phyloP scores from a whole-genome alignment of 2,113 vertebrate species.

The Rhegmatorhina hoffmannsi region DNA sequence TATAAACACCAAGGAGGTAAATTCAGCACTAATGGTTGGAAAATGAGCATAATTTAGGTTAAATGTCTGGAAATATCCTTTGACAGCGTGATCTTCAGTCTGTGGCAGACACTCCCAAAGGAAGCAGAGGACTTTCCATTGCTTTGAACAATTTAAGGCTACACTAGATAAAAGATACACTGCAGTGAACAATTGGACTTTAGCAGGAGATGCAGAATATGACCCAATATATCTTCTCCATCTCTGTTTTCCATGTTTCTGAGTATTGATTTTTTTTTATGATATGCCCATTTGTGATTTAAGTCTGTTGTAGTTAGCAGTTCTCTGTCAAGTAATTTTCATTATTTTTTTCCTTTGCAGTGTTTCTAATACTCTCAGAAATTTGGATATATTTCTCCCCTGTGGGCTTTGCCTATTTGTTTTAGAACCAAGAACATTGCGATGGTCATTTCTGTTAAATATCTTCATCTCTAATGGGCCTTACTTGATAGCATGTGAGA shows the following conservation, averaged over 20 bases:
- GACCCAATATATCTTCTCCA: conserved; percentile 37
- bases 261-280: conserved; percentile 43
- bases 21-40: conserved; percentile 5
- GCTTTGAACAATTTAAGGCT: conserved; percentile 56
- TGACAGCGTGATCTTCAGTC: conserved; percentile 27
- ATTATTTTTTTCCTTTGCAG: neutral
- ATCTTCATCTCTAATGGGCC: neutral
- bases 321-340: conserved; percentile 4
- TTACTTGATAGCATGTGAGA: neutral
- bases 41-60: conserved; percentile 55
- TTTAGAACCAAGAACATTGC: neutral
- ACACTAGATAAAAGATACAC: conserved; percentile 9
- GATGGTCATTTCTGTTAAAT: neutral
- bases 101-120: conserved; percentile 37
- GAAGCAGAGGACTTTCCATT: conserved; percentile 31
- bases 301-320: conserved; percentile 13
- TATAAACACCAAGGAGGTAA: neutral
- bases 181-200: neutral
- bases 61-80: conserved; percentile 54
- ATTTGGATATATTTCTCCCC: neutral
- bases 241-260: conserved; percentile 12
- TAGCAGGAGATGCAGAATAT: conserved; percentile 17
- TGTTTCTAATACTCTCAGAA: neutral
- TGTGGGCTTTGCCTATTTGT: neutral
- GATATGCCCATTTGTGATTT: conserved; percentile 38